These are phyloP conservation scores for Eupithecia exiguata DNA, from an alignment of 2,888 invertebrate species.

Conservation along the genomic window DNA sequence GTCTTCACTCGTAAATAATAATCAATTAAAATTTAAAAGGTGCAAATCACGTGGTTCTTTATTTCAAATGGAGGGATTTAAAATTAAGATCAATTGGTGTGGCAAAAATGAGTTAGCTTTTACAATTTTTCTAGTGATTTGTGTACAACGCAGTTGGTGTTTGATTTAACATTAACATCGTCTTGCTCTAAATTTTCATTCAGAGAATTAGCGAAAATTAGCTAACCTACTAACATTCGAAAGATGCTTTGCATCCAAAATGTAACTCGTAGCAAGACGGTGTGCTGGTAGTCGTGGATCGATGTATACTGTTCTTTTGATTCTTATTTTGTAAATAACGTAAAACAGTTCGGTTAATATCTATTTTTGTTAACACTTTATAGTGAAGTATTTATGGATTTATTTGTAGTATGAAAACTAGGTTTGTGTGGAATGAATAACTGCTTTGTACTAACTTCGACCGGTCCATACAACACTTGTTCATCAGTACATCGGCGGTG, in stretches of 20 bases:
- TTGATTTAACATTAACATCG: slow-evolving; percentile 53
- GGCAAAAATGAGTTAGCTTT: neutral
- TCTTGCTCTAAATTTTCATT: slow-evolving; percentile 45
- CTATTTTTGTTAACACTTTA: neutral
- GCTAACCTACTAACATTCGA: neutral
- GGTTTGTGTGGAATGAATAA: slow-evolving; percentile 60
- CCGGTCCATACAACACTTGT: slow-evolving; percentile 47
- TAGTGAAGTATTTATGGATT: neutral
- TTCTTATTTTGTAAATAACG: slow-evolving; percentile 16
- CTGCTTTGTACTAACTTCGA: slow-evolving; percentile 75
- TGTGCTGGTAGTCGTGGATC: slow-evolving; percentile 11
- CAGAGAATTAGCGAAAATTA: neutral
- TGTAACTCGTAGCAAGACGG: neutral
- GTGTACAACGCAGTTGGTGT: slow-evolving; percentile 70
- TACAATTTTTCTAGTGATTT: slow-evolving; percentile 53
- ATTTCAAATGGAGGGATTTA: neutral
- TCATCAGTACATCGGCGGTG: slow-evolving; percentile 54
- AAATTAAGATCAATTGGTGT: neutral
- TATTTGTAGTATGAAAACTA: slow-evolving; percentile 13
- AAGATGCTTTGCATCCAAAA: neutral
- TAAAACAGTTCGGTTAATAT: neutral
- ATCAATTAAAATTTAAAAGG: neutral
- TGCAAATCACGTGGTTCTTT: neutral
- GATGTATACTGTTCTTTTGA: slow-evolving; percentile 18
- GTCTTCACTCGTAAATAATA: neutral